Percentiles rank a stretch among this genome's conserved stretches.
These are phyloP conservation scores for Lobophora halterata DNA, from an alignment of 2,888 invertebrate genomes.

Conservation along the genomic window DNA sequence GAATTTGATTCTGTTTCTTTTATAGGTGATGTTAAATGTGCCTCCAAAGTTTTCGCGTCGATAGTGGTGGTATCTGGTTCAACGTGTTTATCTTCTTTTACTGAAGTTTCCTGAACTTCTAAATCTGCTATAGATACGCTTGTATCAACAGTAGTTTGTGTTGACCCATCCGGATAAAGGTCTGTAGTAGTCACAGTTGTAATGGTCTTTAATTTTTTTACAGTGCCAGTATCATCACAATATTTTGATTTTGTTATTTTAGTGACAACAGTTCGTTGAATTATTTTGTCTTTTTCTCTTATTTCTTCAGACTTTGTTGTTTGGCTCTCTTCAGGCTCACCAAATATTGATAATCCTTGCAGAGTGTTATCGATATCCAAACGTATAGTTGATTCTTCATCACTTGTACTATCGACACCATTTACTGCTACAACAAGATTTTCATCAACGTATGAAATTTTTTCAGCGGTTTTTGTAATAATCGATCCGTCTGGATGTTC, in stretches of 20 bases:
- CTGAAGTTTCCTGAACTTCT: constrained; percentile 11
- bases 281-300: constrained; percentile 32
- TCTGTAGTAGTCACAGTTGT: constrained; percentile 43
- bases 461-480: constrained; percentile 65
- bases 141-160: constrained; percentile 39
- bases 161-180: constrained; percentile 45
- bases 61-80: too few species aligned
- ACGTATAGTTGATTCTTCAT: constrained; percentile 24
- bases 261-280: constrained; percentile 37
- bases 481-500: constrained; percentile 66
- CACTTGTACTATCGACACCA: constrained; percentile 21
- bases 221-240: constrained; percentile 31
- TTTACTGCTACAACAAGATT: constrained; percentile 31
- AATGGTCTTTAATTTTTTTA: constrained; percentile 41
- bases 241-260: constrained; percentile 40
- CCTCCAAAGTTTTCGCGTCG: neutral
- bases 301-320: constrained; percentile 40
- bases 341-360: constrained; percentile 33
- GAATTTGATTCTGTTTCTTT: neutral
- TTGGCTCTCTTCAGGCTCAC: constrained; percentile 42
- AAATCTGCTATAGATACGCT: constrained; percentile 22
- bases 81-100: neutral
- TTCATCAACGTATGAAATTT: constrained; percentile 58
- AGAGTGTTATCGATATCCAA: constrained; percentile 24
- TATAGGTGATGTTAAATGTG: neutral